phyloP scores from a whole-genome alignment of 2,888 invertebrate genomes.

The Heliconius ismenius region DNA sequence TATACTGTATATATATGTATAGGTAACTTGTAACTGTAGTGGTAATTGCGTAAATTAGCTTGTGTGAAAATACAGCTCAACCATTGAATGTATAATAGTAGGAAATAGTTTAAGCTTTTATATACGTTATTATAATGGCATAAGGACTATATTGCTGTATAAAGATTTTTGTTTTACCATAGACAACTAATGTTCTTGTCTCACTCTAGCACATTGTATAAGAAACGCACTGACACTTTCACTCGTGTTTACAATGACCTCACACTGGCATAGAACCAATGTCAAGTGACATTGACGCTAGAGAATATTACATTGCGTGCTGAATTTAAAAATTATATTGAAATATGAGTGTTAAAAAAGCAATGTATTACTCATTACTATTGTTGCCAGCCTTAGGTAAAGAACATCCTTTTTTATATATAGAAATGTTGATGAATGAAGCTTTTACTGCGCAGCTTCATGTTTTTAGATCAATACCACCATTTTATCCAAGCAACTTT shows the following conservation, averaged over 20 bases:
- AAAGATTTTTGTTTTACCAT: background rate
- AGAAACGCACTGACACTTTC: constrained; percentile 23
- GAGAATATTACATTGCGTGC: constrained; percentile 27
- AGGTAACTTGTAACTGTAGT: constrained; percentile 20
- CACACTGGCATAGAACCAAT: constrained; percentile 27
- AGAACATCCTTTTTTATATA: constrained; percentile 7
- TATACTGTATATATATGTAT: background rate
- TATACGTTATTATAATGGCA: background rate
- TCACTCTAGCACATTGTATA: constrained; percentile 27
- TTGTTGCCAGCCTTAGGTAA: constrained; percentile 25
- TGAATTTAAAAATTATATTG: background rate
- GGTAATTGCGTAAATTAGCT: constrained; percentile 17
- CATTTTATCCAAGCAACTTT: background rate
- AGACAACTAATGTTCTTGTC: constrained; percentile 8
- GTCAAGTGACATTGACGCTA: constrained; percentile 24
- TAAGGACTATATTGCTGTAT: constrained; percentile 26
- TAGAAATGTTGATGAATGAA: constrained; percentile 35
- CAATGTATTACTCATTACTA: constrained; percentile 31
- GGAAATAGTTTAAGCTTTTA: background rate
- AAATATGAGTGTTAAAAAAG: background rate
- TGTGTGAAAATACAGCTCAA: constrained; percentile 18
- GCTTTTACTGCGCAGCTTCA: constrained; percentile 41
- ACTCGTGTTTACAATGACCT: constrained; percentile 25
- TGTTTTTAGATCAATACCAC: constrained; percentile 39
- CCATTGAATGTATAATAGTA: background rate